Conservation (phyloP, 2,888 invertebrate genomes). For the Argyresthia goedartella region DNA sequence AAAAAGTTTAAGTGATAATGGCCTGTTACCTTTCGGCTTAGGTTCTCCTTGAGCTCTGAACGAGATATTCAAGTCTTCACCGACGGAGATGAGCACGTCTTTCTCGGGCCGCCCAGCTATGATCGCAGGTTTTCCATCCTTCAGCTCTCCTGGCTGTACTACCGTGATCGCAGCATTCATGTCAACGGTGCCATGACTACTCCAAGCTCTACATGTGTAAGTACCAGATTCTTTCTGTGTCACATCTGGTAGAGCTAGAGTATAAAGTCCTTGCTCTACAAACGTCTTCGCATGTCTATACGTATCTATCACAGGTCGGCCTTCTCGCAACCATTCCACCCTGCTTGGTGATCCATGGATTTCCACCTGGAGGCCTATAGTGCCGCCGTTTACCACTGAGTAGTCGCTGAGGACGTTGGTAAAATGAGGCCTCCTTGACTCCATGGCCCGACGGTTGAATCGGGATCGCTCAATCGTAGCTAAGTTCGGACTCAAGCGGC, state of each 20-base stretch:
- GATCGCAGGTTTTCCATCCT: constrained; percentile 80
- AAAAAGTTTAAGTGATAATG: too few relatives aligned
- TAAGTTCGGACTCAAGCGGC: constrained; percentile 35
- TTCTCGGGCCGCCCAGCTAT: constrained; percentile 85
- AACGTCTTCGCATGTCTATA: constrained; percentile 77
- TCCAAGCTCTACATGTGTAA: constrained; percentile 83
- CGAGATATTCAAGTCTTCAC: constrained; percentile 86
- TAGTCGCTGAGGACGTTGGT: constrained; percentile 78
- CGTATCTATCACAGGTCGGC: constrained; percentile 65
- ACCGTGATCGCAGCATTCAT: constrained; percentile 81
- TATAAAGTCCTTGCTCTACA: constrained; percentile 77
- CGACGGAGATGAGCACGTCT: constrained; percentile 79
- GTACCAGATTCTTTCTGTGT: constrained; percentile 80
- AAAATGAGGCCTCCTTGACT: constrained; percentile 77
- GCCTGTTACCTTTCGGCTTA: constrained; percentile 80
- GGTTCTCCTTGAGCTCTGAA: constrained; percentile 88
- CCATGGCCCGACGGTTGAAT: constrained; percentile 41
- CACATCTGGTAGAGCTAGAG: constrained; percentile 79
- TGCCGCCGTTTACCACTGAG: constrained; percentile 81
- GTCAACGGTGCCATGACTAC: constrained; percentile 79
- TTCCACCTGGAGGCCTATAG: constrained; percentile 86
- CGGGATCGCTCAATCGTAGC: constrained; percentile 39
- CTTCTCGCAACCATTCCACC: constrained; percentile 82
- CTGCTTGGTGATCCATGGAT: constrained; percentile 79
- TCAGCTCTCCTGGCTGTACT: constrained; percentile 65